Percentiles rank a stretch among this genome's conserved stretches.
Conservation (phyloP, 2,888 invertebrate genomes). For the Ernsta delagoae region DNA sequence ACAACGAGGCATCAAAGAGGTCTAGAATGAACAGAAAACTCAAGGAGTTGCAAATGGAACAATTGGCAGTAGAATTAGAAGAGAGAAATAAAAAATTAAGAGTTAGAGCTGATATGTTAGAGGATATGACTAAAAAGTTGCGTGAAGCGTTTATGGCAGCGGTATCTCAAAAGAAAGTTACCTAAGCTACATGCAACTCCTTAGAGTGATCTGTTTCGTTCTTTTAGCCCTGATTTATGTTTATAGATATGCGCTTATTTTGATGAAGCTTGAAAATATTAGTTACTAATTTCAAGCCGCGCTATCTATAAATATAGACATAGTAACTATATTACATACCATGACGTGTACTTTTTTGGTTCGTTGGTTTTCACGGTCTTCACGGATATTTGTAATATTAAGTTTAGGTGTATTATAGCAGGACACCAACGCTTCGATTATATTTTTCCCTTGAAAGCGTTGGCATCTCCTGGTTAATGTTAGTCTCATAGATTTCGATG, state of each 20-base stretch:
- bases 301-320: conserved; percentile 25
- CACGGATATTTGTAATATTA: conserved; percentile 42
- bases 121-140: conserved; percentile 87
- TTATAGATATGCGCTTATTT: conserved; percentile 50
- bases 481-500: conserved; percentile 41
- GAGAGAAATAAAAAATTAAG: conserved; percentile 86
- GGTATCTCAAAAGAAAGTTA: conserved; percentile 82
- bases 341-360: conserved; percentile 36
- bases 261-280: conserved; percentile 31
- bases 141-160: conserved; percentile 87
- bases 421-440: conserved; percentile 41
- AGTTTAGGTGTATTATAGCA: conserved; percentile 38
- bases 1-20: conserved; percentile 91
- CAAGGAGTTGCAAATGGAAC: conserved; percentile 82
- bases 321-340: conserved; percentile 22
- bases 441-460: conserved; percentile 45
- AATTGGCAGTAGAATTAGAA: conserved; percentile 82
- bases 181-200: conserved; percentile 39
- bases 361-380: conserved; percentile 40
- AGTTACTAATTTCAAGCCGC: conserved; percentile 1
- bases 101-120: conserved; percentile 87
- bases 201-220: conserved; percentile 36
- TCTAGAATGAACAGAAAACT: conserved; percentile 89
- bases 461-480: conserved; percentile 41
- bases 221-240: conserved; percentile 48